Evolutionary conservation across 2,888 invertebrate species (phyloP).

Genomic region (Bellardia bayeri): DNA sequence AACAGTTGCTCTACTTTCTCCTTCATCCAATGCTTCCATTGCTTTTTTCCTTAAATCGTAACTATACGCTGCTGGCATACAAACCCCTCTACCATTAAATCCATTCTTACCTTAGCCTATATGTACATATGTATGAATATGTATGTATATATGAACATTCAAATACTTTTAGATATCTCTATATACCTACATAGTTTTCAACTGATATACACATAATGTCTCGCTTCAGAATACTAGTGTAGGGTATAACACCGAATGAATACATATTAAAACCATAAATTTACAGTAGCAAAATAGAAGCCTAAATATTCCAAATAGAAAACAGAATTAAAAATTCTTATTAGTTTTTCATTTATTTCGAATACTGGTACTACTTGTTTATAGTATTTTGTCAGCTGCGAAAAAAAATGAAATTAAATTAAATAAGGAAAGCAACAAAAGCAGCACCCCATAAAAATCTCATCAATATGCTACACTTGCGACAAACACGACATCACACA

Average conservation of each 20-base stretch:
- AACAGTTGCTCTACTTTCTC: no score
- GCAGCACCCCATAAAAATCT: conserved; percentile 70
- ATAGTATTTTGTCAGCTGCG: conserved; percentile 55
- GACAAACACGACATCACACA: conserved; percentile 74
- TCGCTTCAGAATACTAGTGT: not conserved
- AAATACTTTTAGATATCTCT: no score
- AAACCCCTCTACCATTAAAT: no score
- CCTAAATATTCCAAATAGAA: conserved; percentile 14
- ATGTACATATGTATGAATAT: no score
- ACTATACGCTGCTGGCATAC: no score
- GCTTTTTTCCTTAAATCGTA: no score
- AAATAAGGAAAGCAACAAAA: conserved; percentile 35
- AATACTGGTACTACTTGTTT: conserved; percentile 40
- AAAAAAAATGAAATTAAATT: conserved; percentile 51
- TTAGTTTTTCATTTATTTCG: conserved; percentile 34
- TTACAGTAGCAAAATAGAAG: conserved; percentile 30
- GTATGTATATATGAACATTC: no score
- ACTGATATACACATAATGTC: no score
- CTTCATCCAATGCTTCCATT: no score
- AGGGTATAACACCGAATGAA: not conserved
- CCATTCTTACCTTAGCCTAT: no score
- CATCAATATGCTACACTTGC: conserved; percentile 77
- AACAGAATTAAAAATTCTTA: conserved; percentile 46
- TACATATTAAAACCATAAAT: not conserved
- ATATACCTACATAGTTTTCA: no score